Evolutionary conservation across 1,140 invertebrate genomes (phyloP).

Genomic region (Wasmannia auropunctata): DNA sequence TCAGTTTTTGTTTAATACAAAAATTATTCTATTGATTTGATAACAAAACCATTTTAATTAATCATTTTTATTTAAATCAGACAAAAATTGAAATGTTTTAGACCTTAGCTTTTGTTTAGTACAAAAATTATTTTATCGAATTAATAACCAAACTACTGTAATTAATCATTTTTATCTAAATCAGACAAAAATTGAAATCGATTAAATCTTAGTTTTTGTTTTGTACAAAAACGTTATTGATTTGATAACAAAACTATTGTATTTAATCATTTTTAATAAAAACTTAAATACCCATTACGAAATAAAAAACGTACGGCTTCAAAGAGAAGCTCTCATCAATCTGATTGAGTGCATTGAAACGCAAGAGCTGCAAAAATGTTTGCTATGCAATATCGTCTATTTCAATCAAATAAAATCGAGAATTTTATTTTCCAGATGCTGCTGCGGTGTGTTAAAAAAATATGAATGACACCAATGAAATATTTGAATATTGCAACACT

Average conservation of each 20-base stretch:
- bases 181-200: neutral
- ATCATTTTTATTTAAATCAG: neutral
- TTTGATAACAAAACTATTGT: neutral
- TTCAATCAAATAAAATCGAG: slow-evolving; percentile 14
- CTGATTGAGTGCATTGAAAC: neutral
- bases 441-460: neutral
- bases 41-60: neutral
- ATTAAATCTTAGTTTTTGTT: neutral
- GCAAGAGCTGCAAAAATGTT: neutral
- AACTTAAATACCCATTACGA: slow-evolving; percentile 4
- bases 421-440: neutral
- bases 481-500: neutral
- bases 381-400: neutral
- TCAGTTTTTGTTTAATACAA: neutral
- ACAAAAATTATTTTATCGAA: neutral
- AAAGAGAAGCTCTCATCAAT: neutral
- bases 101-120: neutral
- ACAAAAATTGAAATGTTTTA: neutral
- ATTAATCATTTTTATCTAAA: slow-evolving; percentile 7
- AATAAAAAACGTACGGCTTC: neutral
- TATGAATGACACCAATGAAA: neutral
- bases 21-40: neutral
- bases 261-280: neutral
- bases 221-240: neutral
- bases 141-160: neutral